phyloP scores from a whole-genome alignment of 2,888 invertebrate species.

The Gnatocerus cornutus region DNA sequence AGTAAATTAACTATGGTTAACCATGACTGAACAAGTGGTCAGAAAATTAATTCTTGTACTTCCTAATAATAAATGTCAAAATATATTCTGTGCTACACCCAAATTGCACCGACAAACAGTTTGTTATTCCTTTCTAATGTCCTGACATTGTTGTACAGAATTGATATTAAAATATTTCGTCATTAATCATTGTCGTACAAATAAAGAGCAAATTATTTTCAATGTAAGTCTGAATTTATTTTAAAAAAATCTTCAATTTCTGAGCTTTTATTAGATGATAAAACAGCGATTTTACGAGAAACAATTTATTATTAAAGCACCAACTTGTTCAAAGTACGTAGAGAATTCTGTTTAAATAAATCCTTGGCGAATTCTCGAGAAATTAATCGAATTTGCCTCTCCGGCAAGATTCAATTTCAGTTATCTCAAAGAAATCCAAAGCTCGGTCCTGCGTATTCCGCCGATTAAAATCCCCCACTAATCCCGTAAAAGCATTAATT shows the following conservation, averaged over 20 bases:
- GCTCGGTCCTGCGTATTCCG: constrained; percentile 17
- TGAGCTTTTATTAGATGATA: too few relatives aligned
- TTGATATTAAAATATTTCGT: too few relatives aligned
- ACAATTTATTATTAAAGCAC: too few relatives aligned
- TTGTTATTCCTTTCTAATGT: too few relatives aligned
- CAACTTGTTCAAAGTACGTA: too few relatives aligned
- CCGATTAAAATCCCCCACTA: constrained; percentile 23
- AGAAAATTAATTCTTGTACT: constrained; percentile 14
- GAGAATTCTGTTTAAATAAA: constrained; percentile 3
- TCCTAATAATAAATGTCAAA: constrained; percentile 11
- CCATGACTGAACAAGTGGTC: constrained; percentile 18
- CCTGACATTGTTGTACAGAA: too few relatives aligned
- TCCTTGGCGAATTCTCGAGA: constrained; percentile 10
- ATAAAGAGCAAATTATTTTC: too few relatives aligned
- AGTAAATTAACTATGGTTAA: constrained; percentile 28
- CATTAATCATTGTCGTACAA: neutral
- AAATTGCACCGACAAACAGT: neutral
- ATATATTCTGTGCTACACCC: constrained; percentile 7
- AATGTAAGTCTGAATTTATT: too few relatives aligned
- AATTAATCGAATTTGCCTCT: constrained; percentile 31
- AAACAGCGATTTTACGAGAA: too few relatives aligned
- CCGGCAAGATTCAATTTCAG: constrained; percentile 29
- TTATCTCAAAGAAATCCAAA: constrained; percentile 32
- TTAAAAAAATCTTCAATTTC: too few relatives aligned
- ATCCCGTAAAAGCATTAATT: constrained; percentile 35